Evolutionary conservation across 2,797 vertebrate genomes (phyloP).

Genomic region (Galagoides demidoff): DNA sequence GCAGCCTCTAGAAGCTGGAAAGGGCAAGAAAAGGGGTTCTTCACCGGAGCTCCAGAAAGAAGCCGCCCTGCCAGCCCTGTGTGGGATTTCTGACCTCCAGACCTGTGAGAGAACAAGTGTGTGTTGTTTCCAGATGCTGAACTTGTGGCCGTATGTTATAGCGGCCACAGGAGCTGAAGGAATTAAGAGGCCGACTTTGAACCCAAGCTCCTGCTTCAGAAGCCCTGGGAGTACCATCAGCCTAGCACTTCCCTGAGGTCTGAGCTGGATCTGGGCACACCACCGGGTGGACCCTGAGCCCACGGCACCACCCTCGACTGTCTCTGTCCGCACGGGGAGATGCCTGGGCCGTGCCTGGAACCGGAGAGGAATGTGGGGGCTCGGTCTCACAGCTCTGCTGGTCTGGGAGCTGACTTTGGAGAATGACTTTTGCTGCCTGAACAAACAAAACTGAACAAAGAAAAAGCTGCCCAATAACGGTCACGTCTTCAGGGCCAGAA

Average conservation of each 20-base stretch:
- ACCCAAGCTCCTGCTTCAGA: accelerated
- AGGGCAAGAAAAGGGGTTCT: accelerated
- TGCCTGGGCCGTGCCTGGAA: accelerated
- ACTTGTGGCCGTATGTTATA: accelerated
- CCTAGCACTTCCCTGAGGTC: background rate
- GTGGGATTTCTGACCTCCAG: no score
- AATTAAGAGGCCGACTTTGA: background rate
- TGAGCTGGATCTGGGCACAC: background rate
- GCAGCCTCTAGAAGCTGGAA: background rate
- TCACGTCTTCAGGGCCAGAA: no score
- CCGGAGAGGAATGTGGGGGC: accelerated
- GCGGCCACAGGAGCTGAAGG: accelerated
- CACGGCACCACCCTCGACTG: accelerated
- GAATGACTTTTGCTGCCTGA: background rate
- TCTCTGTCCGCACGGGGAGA: accelerated
- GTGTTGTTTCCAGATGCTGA: no score
- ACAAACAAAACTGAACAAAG: background rate
- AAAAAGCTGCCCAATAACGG: background rate
- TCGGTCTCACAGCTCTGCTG: accelerated
- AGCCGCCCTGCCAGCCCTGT: accelerated
- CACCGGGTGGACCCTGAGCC: background rate
- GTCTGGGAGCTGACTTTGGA: background rate
- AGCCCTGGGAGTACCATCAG: background rate
- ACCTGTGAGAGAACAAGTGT: accelerated
- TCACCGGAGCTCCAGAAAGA: accelerated